These are phyloP conservation scores for Marmota flaviventris DNA, from an alignment of 2,113 vertebrate genomes.

Conservation along the genomic window DNA sequence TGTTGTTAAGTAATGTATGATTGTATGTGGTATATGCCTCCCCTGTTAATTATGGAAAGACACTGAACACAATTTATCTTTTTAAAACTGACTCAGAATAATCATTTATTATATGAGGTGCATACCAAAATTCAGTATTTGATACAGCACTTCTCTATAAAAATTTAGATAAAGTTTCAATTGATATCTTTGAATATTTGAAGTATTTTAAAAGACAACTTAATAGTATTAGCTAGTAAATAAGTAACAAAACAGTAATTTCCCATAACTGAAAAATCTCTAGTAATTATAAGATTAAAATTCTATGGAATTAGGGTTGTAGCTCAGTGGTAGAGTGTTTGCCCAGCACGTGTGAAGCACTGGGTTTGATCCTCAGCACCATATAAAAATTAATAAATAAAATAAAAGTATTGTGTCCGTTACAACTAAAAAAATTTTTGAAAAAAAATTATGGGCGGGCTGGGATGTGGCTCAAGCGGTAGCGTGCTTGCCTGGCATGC, in stretches of 20 bases:
- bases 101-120: not conserved
- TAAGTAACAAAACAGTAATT: conserved; percentile 15
- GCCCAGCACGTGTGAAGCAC: too few species aligned
- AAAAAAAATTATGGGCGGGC: not conserved
- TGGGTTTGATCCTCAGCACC: too few species aligned
- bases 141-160: not conserved
- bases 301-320: not conserved
- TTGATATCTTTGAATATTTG: conserved; percentile 27
- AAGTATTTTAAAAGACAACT: not conserved
- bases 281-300: conserved; percentile 18
- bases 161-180: not conserved
- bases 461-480: too few species aligned
- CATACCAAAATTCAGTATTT: not conserved
- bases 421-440: too few species aligned
- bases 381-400: too few species aligned
- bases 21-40: not conserved
- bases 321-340: too few species aligned
- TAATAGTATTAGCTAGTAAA: conserved; percentile 27
- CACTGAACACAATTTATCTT: conserved; percentile 3
- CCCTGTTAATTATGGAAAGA: not conserved
- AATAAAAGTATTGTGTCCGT: too few species aligned
- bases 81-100: not conserved
- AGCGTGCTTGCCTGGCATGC: too few species aligned
- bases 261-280: not conserved
- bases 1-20: too few species aligned